A percentile compares a stretch with the other conserved stretches of the same genome.
Conservation (phyloP, 2,113 vertebrate genomes). For the Himantopus leucocephalus region DNA sequence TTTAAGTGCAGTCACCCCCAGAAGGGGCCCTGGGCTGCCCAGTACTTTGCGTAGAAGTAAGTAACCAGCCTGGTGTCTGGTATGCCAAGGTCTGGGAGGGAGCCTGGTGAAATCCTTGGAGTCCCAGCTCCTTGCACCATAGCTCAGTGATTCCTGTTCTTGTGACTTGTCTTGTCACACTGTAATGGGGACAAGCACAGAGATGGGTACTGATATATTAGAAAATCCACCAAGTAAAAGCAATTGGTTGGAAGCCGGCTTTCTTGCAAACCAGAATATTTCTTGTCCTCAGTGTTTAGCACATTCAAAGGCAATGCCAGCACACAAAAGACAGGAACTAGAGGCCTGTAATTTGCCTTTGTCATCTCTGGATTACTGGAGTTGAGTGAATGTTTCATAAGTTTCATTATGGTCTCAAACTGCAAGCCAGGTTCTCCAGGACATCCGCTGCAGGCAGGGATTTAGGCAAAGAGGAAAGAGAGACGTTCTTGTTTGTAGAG, state of each 20-base stretch:
- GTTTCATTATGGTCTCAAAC: slow-evolving; percentile 6
- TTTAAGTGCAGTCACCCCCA: not conserved
- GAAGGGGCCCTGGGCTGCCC: not conserved
- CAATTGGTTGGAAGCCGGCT: not conserved
- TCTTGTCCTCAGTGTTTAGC: not conserved
- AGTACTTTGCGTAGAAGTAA: not conserved
- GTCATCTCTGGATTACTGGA: not conserved
- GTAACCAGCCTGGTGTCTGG: not conserved
- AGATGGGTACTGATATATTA: not conserved
- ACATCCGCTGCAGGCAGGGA: not conserved
- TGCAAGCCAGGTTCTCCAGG: slow-evolving; percentile 5
- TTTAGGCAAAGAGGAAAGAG: not conserved
- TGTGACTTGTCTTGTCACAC: not conserved
- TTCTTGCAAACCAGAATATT: not conserved
- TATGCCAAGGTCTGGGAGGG: not conserved
- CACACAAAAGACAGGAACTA: not conserved
- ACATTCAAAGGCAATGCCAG: not conserved
- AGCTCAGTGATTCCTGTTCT: not conserved
- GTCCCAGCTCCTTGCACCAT: not conserved
- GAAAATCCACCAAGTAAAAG: not conserved
- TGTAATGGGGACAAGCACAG: not conserved
- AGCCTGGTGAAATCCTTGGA: not conserved
- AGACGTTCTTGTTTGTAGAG: not conserved
- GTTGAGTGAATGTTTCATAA: not conserved
- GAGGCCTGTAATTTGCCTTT: slow-evolving; percentile 22